These are phyloP conservation scores for Lepidocyrtinus sp. DNA, from an alignment of 2,888 invertebrate species.

Conservation along the genomic window DNA sequence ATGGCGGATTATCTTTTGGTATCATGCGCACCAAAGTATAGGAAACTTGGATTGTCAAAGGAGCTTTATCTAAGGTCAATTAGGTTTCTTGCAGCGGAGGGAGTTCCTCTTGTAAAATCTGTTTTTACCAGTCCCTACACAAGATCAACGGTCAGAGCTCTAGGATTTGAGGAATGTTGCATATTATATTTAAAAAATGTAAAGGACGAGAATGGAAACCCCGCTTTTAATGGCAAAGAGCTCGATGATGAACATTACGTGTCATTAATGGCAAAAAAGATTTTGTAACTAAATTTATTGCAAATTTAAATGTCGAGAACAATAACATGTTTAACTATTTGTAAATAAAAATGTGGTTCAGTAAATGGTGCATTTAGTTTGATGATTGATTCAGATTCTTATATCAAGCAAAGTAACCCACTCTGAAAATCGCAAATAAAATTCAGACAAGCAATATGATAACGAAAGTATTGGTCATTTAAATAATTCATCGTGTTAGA, in stretches of 20 bases:
- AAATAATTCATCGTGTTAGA: too few species aligned
- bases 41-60: constrained; percentile 43
- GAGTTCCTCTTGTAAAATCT: constrained; percentile 49
- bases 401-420: too few species aligned
- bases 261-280: constrained; percentile 44
- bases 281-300: too few species aligned
- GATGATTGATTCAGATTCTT: too few species aligned
- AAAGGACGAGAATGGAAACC: constrained; percentile 32
- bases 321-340: too few species aligned
- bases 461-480: too few species aligned
- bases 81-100: constrained; percentile 45
- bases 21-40: constrained; percentile 35
- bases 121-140: constrained; percentile 57
- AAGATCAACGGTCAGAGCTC: constrained; percentile 22
- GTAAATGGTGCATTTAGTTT: too few species aligned
- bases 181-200: constrained; percentile 16
- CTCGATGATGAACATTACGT: constrained; percentile 29
- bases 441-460: too few species aligned
- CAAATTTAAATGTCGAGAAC: too few species aligned
- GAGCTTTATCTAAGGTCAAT: constrained; percentile 45
- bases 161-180: constrained; percentile 45
- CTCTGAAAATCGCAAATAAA: too few species aligned
- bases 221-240: constrained; percentile 15
- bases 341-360: too few species aligned
- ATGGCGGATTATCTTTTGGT: constrained; percentile 43